Evolutionary conservation across 2,888 invertebrate genomes (phyloP), one percentile per base, ranked within the genome.

Genomic region (Hydrotaea diabolus): DNA sequence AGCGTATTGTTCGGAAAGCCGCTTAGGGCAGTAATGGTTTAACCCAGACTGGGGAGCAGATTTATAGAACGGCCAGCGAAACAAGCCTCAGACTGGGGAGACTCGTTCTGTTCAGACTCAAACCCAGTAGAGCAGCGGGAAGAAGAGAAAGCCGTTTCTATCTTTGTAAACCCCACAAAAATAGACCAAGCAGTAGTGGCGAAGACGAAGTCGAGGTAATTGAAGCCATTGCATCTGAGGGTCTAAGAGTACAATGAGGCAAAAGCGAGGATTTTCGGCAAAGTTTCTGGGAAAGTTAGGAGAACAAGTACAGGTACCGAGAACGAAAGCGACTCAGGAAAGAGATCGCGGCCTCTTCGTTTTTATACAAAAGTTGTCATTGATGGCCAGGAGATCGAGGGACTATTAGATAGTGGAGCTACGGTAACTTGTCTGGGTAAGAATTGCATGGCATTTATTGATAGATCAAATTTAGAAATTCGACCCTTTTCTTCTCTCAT

Each of bases 331-430:
- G 5, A 9, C 0, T 62, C 2, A 19, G 49, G 2, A 2, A 36
- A 1, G 78, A 78, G 26, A 78, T 78, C n/a, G n/a, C 73, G 0
- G 19, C 73, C 0, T n/a, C n/a, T n/a, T n/a, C 17, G 78, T 2
- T 36, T 78, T 7, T 79, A 74, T 31, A 3, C 39, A 2, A 21
- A 39, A 1, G 23, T 77, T 8, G 0, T 0, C 5, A 77, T 77
- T 0, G 66, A 74, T 7, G 66, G 31, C 0, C 0, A 1, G 0
- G 17, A 46, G 0, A 19, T 74, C 5, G 55, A 74, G 13, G 79
- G 79, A 0, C 15, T 79, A 0, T 31, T 78, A 31, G 78, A 78
- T 4, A 77, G 77, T 39, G 77, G 77, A 2, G 78, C 72, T 2
- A 71, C 77, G 0, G 59, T 77, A 0, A 43, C 77, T 0, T 59